Evolutionary conservation across 2,888 invertebrate genomes (phyloP), one percentile per base, ranked within the genome.

Genomic region (Eubasilissa splendida): DNA sequence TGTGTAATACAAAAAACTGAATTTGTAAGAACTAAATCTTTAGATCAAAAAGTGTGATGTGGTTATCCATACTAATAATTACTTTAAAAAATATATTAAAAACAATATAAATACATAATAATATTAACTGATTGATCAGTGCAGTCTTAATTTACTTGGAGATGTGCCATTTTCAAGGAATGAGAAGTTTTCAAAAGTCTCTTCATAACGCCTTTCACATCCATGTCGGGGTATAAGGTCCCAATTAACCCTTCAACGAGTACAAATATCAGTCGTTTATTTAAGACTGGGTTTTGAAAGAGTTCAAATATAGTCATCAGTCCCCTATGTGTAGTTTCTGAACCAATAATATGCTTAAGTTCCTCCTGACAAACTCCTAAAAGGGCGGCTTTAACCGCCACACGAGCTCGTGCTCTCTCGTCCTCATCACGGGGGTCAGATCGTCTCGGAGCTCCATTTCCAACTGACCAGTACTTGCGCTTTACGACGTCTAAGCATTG

Each of bases 261-360:
- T 14, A 97, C 96, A 86, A 96, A 95, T 74, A 95, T 89, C 76
- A 98, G 91, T 85, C 98, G 92, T 86, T 94, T 92, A 88, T 98
- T 98, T 79, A 98, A 92, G 85, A 94, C 93, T 84, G 95, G 94
- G 85, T 95, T 94, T 90, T 98, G 98, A 85, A 97, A 95, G 85
- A 97, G 91, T 86, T 97, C 96, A 87, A 97, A 97, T 50, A 97
- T 94, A 12, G 95, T 93, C 77, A 96, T 89, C 12, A 97, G 90
- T 4, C 97, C 97, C 84, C 95, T 92, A 33, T 96, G 91, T 3
- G 96, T 96, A 2, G 97, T 96, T 86, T 97, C 97, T 65, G 95
- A 95, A 0, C 98, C 98, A 80, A 98, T 95, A 85, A 98, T 94
- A 86, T 96, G 96, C 85, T 95, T 94, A 81, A 98, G 89, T 87